Conservation (phyloP, 2,888 invertebrate genomes). For the Helicoverpa assulta region DNA sequence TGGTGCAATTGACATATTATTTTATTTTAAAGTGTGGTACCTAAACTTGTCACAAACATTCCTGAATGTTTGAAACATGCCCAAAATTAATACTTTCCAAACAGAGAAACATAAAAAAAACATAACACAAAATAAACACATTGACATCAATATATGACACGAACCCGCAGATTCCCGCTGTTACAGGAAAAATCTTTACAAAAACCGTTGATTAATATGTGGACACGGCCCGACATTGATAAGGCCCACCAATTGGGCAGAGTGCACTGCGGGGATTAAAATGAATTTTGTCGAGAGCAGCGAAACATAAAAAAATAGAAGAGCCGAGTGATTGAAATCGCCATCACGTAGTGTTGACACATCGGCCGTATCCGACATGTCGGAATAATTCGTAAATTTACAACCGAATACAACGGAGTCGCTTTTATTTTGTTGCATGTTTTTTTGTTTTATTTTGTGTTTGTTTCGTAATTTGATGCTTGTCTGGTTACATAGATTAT, state of each 20-base stretch:
- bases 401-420: constrained; percentile 56
- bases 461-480: constrained; percentile 22
- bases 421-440: constrained; percentile 29
- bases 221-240: constrained; percentile 72
- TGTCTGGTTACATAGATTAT: background rate
- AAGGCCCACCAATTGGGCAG: constrained; percentile 77
- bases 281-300: constrained; percentile 74
- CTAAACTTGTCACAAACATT: background rate
- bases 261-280: constrained; percentile 80
- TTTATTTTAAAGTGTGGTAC: no score
- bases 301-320: constrained; percentile 71
- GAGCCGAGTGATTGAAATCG: constrained; percentile 75
- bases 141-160: constrained; percentile 50
- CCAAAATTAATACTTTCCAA: constrained; percentile 17
- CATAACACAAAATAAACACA: constrained; percentile 38
- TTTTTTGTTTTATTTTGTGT: no score
- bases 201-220: constrained; percentile 76
- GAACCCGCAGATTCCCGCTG: constrained; percentile 29
- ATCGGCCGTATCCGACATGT: constrained; percentile 68
- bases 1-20: no score
- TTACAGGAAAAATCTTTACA: constrained; percentile 50
- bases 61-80: constrained; percentile 10
- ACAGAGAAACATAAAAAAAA: constrained; percentile 8
- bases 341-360: constrained; percentile 81
- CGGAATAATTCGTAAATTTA: constrained; percentile 72